These are phyloP conservation scores for Sus cebifrons DNA, from an alignment of 2,797 vertebrate species.

Conservation along the genomic window DNA sequence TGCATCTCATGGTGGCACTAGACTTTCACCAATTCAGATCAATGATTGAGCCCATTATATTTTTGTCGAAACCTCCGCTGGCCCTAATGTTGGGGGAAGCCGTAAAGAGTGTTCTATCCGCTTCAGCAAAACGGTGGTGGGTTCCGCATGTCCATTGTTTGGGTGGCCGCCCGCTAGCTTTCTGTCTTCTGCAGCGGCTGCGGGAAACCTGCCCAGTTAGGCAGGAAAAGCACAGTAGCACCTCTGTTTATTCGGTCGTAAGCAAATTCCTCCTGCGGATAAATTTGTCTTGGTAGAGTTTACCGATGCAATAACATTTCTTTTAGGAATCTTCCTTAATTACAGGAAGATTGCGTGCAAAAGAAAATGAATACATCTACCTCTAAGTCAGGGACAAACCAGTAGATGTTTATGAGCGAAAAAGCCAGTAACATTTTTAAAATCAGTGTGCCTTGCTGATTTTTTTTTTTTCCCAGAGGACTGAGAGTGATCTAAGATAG, in stretches of 20 bases:
- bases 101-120: not conserved
- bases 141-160: not conserved
- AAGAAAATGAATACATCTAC: slow-evolving; percentile 68
- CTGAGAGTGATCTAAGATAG: not conserved
- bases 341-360: slow-evolving; percentile 72
- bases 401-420: slow-evolving; percentile 45
- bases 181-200: slow-evolving; percentile 55
- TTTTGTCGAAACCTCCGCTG: slow-evolving; percentile 50
- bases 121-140: not conserved
- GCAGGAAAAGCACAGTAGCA: slow-evolving; percentile 72
- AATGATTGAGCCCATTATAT: not conserved
- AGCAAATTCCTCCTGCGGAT: slow-evolving; percentile 79
- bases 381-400: slow-evolving; percentile 61
- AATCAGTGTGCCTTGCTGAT: slow-evolving; percentile 21
- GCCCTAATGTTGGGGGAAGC: not conserved
- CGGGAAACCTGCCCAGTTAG: slow-evolving; percentile 55
- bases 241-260: slow-evolving; percentile 77
- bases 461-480: not conserved
- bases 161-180: not conserved
- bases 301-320: slow-evolving; percentile 75
- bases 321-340: slow-evolving; percentile 81
- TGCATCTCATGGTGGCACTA: not conserved
- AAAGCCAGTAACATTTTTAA: slow-evolving; percentile 29
- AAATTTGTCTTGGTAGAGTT: slow-evolving; percentile 75
- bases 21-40: slow-evolving; percentile 42